Evolutionary conservation across 1,140 invertebrate species (phyloP), one percentile per base, ranked within the genome.

Genomic region (Rhagoletis pomonella): DNA sequence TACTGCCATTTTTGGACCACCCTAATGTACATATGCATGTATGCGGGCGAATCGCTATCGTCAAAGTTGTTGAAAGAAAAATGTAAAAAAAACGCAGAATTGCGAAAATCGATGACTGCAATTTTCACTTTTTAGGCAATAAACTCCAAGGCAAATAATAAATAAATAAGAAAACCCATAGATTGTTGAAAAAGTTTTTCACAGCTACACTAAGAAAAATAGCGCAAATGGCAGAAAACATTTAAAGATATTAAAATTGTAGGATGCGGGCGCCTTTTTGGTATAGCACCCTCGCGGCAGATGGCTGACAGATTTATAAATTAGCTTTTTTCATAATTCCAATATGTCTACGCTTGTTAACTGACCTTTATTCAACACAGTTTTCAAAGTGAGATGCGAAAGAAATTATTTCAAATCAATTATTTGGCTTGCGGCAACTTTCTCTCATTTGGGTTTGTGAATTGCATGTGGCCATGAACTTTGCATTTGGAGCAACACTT

Each of bases 291-390:
- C 4, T 9, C n/a, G 69, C 19, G 17, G 44, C 69, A 17, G 3
- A 17, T 47, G 47, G 9, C 19, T 81, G 47, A 81, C 47, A 55
- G n/a, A 3, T n/a, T 19, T n/a, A 55, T 17, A 81, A 81, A 81
- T 81, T 81, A 58, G 47, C 44, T 81, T 81, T 81, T 2, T 14
- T 17, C 50, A 81, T 81, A 81, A 81, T 81, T 81, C 55, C 73
- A 81, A 81, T 81, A 81, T 55, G n/a, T 19, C 50, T 50, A 3
- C n/a, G 7, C 19, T 81, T 29, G 10, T 55, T 55, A 9, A 81
- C 19, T 81, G 44, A 81, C 73, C 73, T 50, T 55, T 29, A 55
- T 19, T 9, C 73, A 19, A 55, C n/a, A n/a, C 19, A 10, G 29
- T 29, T 29, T 29, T 29, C 29, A 55, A 55, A 2, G 50, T 7